Percentiles rank a stretch among this genome's conserved stretches.
Conservation (phyloP, 2,113 vertebrate species). For the Hyperoodon ampullatus region DNA sequence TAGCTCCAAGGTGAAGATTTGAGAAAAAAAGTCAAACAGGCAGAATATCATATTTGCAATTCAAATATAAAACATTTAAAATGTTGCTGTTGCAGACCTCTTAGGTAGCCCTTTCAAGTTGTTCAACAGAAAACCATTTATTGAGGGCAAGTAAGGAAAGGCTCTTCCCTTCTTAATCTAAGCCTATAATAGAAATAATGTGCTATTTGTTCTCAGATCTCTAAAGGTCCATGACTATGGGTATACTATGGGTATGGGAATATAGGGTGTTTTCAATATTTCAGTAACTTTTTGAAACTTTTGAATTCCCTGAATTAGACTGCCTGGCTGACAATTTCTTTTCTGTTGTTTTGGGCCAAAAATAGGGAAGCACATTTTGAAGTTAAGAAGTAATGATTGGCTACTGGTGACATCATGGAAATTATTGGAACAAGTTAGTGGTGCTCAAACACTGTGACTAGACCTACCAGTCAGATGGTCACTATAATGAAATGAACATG, state of each 20-base stretch:
- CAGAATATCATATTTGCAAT: background rate
- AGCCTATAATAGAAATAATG: background rate
- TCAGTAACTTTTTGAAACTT: background rate
- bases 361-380: background rate
- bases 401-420: background rate
- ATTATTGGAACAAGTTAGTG: background rate
- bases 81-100: background rate
- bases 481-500: background rate
- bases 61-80: background rate
- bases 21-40: constrained; percentile 19
- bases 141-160: background rate
- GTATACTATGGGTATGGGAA: background rate
- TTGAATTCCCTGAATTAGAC: background rate
- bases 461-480: background rate
- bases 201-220: background rate
- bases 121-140: background rate
- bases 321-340: background rate
- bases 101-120: constrained; percentile 29
- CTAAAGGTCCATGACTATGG: background rate
- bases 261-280: background rate
- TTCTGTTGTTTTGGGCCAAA: background rate
- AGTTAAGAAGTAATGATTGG: background rate
- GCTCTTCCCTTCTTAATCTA: background rate
- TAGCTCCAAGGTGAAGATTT: background rate
- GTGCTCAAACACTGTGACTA: background rate